Conservation (phyloP, 1,140 invertebrate species). For the Pissodes strobi region DNA sequence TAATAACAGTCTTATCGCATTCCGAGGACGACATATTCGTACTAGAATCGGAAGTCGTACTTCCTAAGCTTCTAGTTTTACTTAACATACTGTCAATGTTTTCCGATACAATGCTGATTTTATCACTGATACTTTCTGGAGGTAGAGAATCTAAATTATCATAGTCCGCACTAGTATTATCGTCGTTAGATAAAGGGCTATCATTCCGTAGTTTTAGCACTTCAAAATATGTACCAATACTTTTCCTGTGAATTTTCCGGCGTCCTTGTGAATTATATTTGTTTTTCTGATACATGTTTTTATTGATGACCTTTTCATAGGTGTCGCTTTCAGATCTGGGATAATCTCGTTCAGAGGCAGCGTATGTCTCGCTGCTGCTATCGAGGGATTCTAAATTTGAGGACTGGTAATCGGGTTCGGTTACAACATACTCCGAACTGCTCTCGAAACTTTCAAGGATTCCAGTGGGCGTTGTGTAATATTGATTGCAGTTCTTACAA, state of each 20-base stretch:
- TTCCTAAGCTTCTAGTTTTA: constrained; percentile 35
- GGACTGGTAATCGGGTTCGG: constrained; percentile 50
- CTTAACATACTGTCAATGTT: constrained; percentile 59
- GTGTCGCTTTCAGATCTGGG: constrained; percentile 48
- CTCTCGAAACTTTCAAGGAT: constrained; percentile 64
- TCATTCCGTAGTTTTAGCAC: constrained; percentile 58
- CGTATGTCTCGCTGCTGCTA: constrained; percentile 63
- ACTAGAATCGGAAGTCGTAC: constrained; percentile 29
- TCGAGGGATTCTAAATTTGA: constrained; percentile 59
- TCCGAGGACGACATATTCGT: constrained; percentile 36
- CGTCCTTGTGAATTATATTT: constrained; percentile 62
- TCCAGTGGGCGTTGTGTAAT: constrained; percentile 58
- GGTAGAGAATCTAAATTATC: constrained; percentile 62
- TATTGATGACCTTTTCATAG: constrained; percentile 58
- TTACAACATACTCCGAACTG: constrained; percentile 61
- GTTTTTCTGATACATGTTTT: constrained; percentile 66
- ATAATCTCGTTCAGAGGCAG: constrained; percentile 60
- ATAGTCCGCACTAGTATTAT: constrained; percentile 58
- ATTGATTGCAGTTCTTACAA: constrained; percentile 64
- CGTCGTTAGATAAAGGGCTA: constrained; percentile 59
- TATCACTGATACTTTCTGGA: constrained; percentile 60
- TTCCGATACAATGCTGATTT: constrained; percentile 63
- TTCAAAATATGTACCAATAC: constrained; percentile 59
- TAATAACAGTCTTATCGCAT: constrained; percentile 38
- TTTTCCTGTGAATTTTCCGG: constrained; percentile 61